Percentiles rank a stretch among this genome's conserved stretches.
Conservation (phyloP, 2,888 invertebrate genomes). For the Microctonus brassicae region DNA sequence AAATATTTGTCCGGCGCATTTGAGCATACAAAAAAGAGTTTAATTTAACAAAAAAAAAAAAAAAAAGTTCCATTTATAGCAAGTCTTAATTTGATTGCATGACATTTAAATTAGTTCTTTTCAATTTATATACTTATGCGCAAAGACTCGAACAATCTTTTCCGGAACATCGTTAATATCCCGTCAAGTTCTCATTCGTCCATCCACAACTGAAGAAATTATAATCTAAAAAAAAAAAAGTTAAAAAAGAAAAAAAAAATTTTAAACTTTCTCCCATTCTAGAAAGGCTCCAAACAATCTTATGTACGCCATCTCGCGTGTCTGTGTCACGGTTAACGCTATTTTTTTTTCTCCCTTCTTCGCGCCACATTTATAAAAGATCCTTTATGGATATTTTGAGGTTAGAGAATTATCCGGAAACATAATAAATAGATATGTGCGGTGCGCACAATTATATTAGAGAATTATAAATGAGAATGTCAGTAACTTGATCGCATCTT, state of each 20-base stretch:
- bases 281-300: slow-evolving; percentile 30
- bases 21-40: too few species aligned
- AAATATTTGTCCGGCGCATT: background rate
- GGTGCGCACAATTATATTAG: background rate
- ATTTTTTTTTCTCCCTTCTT: slow-evolving; percentile 24
- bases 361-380: slow-evolving; percentile 2
- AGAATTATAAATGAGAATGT: background rate
- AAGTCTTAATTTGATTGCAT: slow-evolving; percentile 14
- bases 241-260: background rate
- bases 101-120: slow-evolving; percentile 13
- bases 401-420: background rate
- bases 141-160: slow-evolving; percentile 2
- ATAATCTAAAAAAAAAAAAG: background rate
- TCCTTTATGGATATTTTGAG: background rate
- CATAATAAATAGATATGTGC: background rate
- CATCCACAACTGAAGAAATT: background rate
- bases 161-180: slow-evolving; percentile 21
- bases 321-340: slow-evolving; percentile 24
- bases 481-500: background rate
- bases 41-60: background rate
- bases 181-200: slow-evolving; percentile 15
- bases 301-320: slow-evolving; percentile 30
- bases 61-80: background rate
- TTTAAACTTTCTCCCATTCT: slow-evolving; percentile 34
- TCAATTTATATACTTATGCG: slow-evolving; percentile 1